Percentiles rank a stretch among this genome's conserved stretches.
Evolutionary conservation across 2,113 vertebrate genomes (phyloP).

Genomic region (Machaerirhynchus nigripectus): DNA sequence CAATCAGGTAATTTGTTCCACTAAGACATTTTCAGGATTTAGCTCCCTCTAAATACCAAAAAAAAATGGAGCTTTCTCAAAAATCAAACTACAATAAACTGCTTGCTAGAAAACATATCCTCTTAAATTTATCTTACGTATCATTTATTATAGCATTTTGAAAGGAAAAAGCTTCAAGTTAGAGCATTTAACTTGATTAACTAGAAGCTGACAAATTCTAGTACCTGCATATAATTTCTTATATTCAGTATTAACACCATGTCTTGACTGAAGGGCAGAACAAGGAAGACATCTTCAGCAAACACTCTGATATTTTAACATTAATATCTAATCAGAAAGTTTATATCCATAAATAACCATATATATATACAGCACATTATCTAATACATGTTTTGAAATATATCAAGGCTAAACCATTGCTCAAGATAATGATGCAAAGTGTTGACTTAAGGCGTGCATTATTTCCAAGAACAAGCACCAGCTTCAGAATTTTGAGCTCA

Average conservation of each 20-base stretch:
- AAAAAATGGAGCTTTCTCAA: background rate
- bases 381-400: slow-evolving; percentile 34
- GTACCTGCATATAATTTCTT: background rate
- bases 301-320: slow-evolving; percentile 32
- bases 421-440: slow-evolving; percentile 43
- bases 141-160: background rate
- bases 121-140: background rate
- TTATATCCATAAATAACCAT: slow-evolving; percentile 50
- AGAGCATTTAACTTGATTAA: background rate
- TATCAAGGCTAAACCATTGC: slow-evolving; percentile 38
- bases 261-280: slow-evolving; percentile 38
- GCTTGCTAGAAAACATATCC: background rate
- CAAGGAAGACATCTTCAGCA: slow-evolving; percentile 4
- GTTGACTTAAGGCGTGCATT: slow-evolving; percentile 42
- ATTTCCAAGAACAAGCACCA: slow-evolving; percentile 43
- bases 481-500: slow-evolving; percentile 3
- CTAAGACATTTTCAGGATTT: background rate
- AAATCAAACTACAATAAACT: background rate
- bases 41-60: background rate
- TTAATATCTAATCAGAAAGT: slow-evolving; percentile 55
- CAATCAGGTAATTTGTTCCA: background rate
- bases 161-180: background rate
- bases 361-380: background rate
- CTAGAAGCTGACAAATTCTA: background rate
- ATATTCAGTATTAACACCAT: background rate